A percentile compares a stretch with the other conserved stretches of the same genome.
Evolutionary conservation across 2,888 invertebrate species (phyloP).

Genomic region (Acleris emargana): DNA sequence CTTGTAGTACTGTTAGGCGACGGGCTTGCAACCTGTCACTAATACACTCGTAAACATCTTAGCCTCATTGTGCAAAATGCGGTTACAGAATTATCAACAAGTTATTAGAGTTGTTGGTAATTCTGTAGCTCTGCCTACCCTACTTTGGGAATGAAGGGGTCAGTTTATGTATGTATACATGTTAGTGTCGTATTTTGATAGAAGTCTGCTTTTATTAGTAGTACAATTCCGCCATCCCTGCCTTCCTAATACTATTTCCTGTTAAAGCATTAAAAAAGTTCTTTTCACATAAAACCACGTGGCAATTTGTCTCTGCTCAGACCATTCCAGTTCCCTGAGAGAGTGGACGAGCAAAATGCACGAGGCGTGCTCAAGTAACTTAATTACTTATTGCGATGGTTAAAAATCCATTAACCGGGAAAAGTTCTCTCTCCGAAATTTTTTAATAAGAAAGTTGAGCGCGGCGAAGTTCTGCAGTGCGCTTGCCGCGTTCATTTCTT

Average conservation of each 20-base stretch:
- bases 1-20: too few species aligned
- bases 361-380: slow-evolving; percentile 51
- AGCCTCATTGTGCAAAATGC: too few species aligned
- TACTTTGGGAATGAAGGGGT: too few species aligned
- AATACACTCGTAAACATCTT: too few species aligned
- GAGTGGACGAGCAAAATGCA: slow-evolving; percentile 37
- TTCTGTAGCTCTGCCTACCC: too few species aligned
- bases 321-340: slow-evolving; percentile 13
- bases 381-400: slow-evolving; percentile 59
- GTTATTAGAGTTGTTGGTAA: too few species aligned
- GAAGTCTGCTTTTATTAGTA: background rate
- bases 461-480: slow-evolving; percentile 39
- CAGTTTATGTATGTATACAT: too few species aligned
- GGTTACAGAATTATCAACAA: too few species aligned
- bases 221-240: background rate
- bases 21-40: too few species aligned
- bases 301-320: slow-evolving; percentile 24
- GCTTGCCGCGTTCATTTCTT: slow-evolving; percentile 3
- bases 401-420: slow-evolving; percentile 70
- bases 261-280: background rate
- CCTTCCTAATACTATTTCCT: background rate
- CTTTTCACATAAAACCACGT: slow-evolving; percentile 11
- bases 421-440: slow-evolving; percentile 63
- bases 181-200: too few species aligned
- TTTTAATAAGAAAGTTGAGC: slow-evolving; percentile 70